Evolutionary conservation across 2,888 invertebrate genomes (phyloP), one percentile per base, ranked within the genome.

Genomic region (Troilus luridus): DNA sequence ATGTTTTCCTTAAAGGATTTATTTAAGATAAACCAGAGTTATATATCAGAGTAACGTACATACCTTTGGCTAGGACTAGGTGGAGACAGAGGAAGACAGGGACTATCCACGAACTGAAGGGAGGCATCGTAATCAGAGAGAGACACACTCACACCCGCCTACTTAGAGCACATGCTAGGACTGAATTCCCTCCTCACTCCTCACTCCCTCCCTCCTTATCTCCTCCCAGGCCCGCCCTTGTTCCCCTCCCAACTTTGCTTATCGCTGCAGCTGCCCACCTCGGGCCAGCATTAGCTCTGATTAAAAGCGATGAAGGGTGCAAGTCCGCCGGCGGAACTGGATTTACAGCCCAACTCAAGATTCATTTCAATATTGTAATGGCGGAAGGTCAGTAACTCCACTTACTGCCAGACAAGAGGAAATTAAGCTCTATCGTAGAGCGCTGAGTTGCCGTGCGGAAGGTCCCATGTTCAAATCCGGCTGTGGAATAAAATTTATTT

Each of bases 81-180:
- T 85, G 85, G n/a, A 85, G 85, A 56, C 85, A 58, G 21, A 85
- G 85, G 56, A 85, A 21, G 0, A 56, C 12, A n/a, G 85, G 21
- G 56, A 85, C 11, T 85, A 85, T 85, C 85, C 85, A 85, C n/a
- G 85, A 85, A n/a, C 11, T 11, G 85, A n/a, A 56, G 56, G 56
- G n/a, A 21, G 85, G 54, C 85, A 85, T 85, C 85, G 85, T 85
- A 85, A 58, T 85, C 85, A 56, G 56, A 11, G 6, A 6, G 6
- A n/a, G 2, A n/a, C 54, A 85, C 85, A 85, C 85, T 85, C 85
- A 85, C 85, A 85, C 54, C 56, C 85, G 85, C 89, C 89, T 89
- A 21, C 64, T 64, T 67, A 12, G 56, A 89, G 89, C 89, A 89
- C 89, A 89, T 89, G 89, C 89, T 89, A 89, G 27, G 89, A 89